phyloP scores from a whole-genome alignment of 1,140 invertebrate species.

The Apis laboriosa region DNA sequence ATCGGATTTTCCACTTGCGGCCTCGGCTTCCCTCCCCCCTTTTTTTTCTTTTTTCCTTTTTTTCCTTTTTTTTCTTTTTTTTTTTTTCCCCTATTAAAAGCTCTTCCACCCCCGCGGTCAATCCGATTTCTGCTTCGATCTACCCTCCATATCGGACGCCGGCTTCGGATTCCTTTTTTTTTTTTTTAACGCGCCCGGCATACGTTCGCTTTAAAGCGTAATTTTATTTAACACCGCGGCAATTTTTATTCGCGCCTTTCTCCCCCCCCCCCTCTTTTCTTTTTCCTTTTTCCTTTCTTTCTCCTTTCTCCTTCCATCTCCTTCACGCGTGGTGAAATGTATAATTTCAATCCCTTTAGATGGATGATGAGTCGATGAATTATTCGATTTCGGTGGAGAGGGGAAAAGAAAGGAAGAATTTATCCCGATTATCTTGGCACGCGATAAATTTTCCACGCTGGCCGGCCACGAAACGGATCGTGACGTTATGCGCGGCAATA shows the following conservation, averaged over 20 bases:
- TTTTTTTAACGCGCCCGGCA: conserved; percentile 49
- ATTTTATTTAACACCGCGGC: conserved; percentile 36
- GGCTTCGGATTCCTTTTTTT: conserved; percentile 42
- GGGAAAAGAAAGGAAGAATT: background rate
- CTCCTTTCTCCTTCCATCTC: background rate
- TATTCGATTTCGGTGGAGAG: too few relatives aligned
- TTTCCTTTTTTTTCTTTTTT: background rate
- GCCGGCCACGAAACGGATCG: conserved; percentile 54
- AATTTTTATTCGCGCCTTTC: background rate
- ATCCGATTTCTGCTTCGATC: conserved; percentile 63
- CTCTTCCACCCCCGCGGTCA: conserved; percentile 61
- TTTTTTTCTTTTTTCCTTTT: background rate
- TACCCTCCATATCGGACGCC: conserved; percentile 55
- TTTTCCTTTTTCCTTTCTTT: too few relatives aligned
- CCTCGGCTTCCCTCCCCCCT: conserved; percentile 33
- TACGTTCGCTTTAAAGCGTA: conserved; percentile 26
- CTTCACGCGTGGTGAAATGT: background rate
- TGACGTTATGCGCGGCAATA: conserved; percentile 75
- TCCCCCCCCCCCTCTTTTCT: too few relatives aligned
- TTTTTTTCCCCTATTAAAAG: conserved; percentile 75
- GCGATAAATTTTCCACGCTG: conserved; percentile 20
- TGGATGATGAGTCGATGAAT: too few relatives aligned
- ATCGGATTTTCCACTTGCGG: conserved; percentile 77
- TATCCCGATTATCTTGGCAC: too few relatives aligned
- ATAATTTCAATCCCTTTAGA: too few relatives aligned